Percentiles rank a stretch among this genome's conserved stretches.
Evolutionary conservation across 1,140 invertebrate genomes (phyloP).

Genomic region (Aplysia californica): DNA sequence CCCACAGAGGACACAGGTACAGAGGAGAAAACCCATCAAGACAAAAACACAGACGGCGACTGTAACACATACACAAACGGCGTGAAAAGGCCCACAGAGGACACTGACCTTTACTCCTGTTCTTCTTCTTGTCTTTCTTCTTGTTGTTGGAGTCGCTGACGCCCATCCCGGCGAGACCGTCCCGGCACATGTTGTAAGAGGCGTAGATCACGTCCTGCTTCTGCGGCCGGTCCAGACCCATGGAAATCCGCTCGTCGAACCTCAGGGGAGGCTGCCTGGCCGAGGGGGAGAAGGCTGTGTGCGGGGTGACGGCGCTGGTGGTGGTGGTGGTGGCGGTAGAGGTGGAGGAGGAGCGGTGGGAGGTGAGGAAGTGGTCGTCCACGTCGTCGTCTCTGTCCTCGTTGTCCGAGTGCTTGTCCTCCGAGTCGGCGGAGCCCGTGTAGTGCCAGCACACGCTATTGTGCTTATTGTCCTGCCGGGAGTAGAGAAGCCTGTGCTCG

Average conservation of each 20-base stretch:
- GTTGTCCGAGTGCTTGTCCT: not conserved
- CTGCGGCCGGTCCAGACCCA: too few relatives aligned
- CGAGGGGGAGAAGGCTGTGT: not conserved
- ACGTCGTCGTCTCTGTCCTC: not conserved
- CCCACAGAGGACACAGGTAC: not conserved
- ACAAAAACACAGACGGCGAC: too few relatives aligned
- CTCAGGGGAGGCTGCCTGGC: too few relatives aligned
- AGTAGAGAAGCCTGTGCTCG: not conserved
- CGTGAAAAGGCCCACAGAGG: too few relatives aligned
- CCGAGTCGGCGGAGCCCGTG: not conserved
- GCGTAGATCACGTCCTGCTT: too few relatives aligned
- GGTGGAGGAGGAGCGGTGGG: not conserved
- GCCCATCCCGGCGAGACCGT: too few relatives aligned
- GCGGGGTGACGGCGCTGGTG: not conserved
- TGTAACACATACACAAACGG: too few relatives aligned
- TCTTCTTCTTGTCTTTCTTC: too few relatives aligned
- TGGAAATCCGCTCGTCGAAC: too few relatives aligned
- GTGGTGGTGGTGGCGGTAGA: not conserved
- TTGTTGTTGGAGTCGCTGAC: too few relatives aligned
- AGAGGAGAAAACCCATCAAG: not conserved
- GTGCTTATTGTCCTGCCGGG: not conserved
- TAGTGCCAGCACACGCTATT: not conserved
- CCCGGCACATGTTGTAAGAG: too few relatives aligned
- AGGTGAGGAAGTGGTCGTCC: not conserved
- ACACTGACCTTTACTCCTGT: too few relatives aligned